Evolutionary conservation across 2,797 vertebrate genomes (phyloP), one percentile per base, ranked within the genome.

Genomic region (Trematomus bernacchii): DNA sequence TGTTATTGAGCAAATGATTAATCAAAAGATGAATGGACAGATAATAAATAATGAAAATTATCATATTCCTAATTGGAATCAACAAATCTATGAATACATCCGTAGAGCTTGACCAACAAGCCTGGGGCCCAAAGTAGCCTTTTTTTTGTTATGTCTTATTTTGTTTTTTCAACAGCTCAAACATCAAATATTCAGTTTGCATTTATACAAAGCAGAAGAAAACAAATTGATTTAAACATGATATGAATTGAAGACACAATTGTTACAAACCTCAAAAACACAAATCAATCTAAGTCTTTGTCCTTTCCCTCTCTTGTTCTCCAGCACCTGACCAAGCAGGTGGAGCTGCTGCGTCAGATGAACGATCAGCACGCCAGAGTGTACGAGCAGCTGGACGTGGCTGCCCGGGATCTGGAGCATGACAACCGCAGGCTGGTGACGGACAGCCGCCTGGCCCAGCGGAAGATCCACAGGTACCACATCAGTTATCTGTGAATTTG

Each of bases 311-410:
- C 6, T 71, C 10, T 84, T 71, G 64, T 82, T 76, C 79, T 62
- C 37, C 71, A 96, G 95, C 92, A 96, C 82, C 83, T 95, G 74
- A 91, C 95, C 44, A 98, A 97, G 89, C 98, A 99, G 89, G 96
- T 99, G 92, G 97, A 99, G 12, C 94, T 98, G 50, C 85, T 98
- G 63, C 94, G 98, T 37, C 97, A 98, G 83, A 97, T 98, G 97
- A 99, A 99, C 0, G 97, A 99, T 71, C 98, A 99, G 86, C 98
- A 99, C 1, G 96, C 97, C 18, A 98, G 96, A 85, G 96, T 99
- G 58, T 99, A 99, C 0, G 98, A 99, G 80, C 98, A 99, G 84
- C 94, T 99, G 42, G 98, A 99, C 54, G 23, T 91, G 71, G 96
- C 96, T 0, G 95, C 97, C 16, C 93, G 96, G 66, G 97, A 98